phyloP scores from a whole-genome alignment of 2,888 invertebrate genomes.

The Galerucella pusilla region DNA sequence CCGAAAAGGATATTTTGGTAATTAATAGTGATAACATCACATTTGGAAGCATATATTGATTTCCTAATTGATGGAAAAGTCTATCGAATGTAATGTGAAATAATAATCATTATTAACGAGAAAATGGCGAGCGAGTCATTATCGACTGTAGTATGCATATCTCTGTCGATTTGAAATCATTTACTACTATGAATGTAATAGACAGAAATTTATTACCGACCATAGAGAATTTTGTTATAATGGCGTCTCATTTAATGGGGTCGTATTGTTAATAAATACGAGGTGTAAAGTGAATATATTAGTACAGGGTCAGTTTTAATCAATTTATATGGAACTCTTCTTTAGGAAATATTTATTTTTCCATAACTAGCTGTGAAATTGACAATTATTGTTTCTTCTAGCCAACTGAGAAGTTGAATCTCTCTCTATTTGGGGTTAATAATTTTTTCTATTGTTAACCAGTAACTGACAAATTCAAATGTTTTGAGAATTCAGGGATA shows the following conservation, averaged over 20 bases:
- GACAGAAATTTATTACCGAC: background rate
- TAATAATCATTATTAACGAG: background rate
- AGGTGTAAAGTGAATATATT: background rate
- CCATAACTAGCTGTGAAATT: too few species aligned
- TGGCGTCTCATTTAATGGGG: background rate
- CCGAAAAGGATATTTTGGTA: too few species aligned
- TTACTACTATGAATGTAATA: background rate
- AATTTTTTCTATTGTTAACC: too few species aligned
- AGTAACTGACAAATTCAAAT: too few species aligned
- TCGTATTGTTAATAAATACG: background rate
- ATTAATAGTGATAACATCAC: too few species aligned
- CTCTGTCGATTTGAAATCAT: background rate
- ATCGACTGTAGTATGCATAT: background rate
- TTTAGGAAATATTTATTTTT: too few species aligned
- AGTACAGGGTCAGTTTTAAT: too few species aligned
- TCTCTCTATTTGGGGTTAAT: too few species aligned
- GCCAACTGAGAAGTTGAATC: too few species aligned
- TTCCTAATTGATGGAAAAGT: background rate
- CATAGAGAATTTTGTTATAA: conserved; percentile 1
- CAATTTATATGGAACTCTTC: too few species aligned
- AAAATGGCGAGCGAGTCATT: background rate
- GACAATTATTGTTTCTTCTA: too few species aligned
- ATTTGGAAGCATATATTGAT: background rate
- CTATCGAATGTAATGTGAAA: background rate
- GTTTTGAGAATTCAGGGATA: too few species aligned